Evolutionary conservation across 1,140 invertebrate genomes (phyloP), one percentile per base, ranked within the genome.

Genomic region (Schlechtendalia chinensis): DNA sequence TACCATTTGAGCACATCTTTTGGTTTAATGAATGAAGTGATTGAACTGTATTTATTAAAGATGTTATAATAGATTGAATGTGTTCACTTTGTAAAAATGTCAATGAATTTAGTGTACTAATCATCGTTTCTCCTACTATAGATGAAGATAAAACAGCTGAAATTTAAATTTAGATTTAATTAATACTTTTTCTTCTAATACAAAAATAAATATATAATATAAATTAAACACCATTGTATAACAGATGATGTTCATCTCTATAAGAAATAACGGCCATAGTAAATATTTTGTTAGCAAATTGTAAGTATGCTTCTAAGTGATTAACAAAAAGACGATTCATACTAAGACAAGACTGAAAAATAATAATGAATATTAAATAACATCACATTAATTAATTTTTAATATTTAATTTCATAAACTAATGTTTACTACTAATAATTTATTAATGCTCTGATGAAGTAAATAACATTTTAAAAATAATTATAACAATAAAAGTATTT

Each of bases 31-130:
- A 47, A 79, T 79, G 75, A 19, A 79, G 58, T 14, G 75, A 79
- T 63, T 79, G 58, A 27, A 79, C 58, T 61, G 75, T 79, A 79
- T 79, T 79, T 61, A 61, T 63, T 79, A 79, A 79, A 32, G 75
- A 47, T 47, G 75, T 61, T 47, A 79, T n/a, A 6, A 63, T 10
- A 61, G 75, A 22, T 63, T 63, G 75, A 79, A 63, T 61, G n/a
- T 50, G 58, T 47, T 61, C 56, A 63, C 75, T 63, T 79, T 63
- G 58, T n/a, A 63, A 61, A 63, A 79, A 79, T 61, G 58, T 63
- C 1, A 79, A 61, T 19, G 75, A 79, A 47, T 63, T 63, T 27
- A 79, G 6, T 27, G 75, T 79, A 50, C 61, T 79, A n/a, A 79
- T 63, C 75, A 79, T 63, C 27, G 58, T 79, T 61, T 79, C 75